Evolutionary conservation across 2,888 invertebrate species (phyloP).

Genomic region (Clitarchus hookeri): DNA sequence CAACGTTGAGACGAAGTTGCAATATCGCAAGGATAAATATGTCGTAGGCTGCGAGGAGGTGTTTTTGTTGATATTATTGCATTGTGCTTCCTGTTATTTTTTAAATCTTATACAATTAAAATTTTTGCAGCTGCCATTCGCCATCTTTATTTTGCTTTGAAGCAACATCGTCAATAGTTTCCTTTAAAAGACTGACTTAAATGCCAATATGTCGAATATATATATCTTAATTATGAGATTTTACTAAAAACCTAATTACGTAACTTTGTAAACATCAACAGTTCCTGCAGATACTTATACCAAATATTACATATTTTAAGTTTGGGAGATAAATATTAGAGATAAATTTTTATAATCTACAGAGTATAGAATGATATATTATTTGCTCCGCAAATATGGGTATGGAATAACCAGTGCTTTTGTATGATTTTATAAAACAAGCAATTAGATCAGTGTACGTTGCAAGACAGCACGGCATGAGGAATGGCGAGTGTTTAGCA

Average conservation of each 20-base stretch:
- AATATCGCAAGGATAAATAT: slow-evolving; percentile 11
- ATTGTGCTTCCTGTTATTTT: slow-evolving; percentile 36
- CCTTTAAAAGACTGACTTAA: slow-evolving; percentile 45
- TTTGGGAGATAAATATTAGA: slow-evolving; percentile 38
- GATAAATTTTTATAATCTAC: slow-evolving; percentile 35
- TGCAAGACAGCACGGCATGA: background rate
- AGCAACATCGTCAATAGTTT: slow-evolving; percentile 38
- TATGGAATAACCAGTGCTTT: background rate
- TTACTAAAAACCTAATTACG: slow-evolving; percentile 42
- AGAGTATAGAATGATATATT: slow-evolving; percentile 32
- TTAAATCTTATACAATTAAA: background rate
- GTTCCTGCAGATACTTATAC: slow-evolving; percentile 45
- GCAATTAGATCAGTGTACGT: background rate
- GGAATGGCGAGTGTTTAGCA: background rate
- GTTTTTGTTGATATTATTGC: slow-evolving; percentile 37
- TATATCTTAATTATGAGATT: slow-evolving; percentile 39
- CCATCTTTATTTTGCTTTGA: slow-evolving; percentile 14
- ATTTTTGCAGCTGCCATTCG: background rate
- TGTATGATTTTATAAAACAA: background rate
- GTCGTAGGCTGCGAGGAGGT: slow-evolving; percentile 30
- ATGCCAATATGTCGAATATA: slow-evolving; percentile 45
- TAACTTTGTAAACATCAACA: slow-evolving; percentile 41
- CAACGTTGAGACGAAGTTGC: background rate
- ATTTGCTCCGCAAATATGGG: background rate
- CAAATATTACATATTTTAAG: slow-evolving; percentile 44